Evolutionary conservation across 2,888 invertebrate genomes (phyloP).

Genomic region (Odontothrips loti): DNA sequence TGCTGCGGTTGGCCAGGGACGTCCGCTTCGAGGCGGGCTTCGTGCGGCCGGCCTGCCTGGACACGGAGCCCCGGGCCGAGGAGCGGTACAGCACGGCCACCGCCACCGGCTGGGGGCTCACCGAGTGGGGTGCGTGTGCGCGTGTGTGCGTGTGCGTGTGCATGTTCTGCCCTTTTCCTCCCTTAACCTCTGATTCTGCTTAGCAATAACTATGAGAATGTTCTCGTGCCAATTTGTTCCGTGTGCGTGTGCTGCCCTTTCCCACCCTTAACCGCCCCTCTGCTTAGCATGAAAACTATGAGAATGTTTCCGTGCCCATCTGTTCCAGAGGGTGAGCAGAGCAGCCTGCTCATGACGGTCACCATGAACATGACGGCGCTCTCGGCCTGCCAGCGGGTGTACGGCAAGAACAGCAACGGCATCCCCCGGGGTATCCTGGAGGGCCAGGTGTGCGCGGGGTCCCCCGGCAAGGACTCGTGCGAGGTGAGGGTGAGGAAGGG

Average conservation of each 20-base stretch:
- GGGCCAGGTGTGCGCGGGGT: conserved; percentile 52
- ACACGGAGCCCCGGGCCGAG: conserved; percentile 10
- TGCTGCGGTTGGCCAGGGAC: conserved; percentile 51
- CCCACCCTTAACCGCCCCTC: too few relatives aligned
- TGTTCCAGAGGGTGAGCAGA: conserved; percentile 43
- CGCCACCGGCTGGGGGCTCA: conserved; percentile 39
- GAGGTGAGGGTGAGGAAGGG: conserved; percentile 39
- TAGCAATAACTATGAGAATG: too few relatives aligned
- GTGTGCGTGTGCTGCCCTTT: too few relatives aligned
- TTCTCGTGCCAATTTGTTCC: too few relatives aligned
- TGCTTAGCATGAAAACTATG: too few relatives aligned
- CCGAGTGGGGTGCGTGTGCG: conserved; percentile 37
- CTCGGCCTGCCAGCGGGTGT: conserved; percentile 30
- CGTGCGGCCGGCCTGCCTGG: conserved; percentile 50
- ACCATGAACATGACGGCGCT: conserved; percentile 42
- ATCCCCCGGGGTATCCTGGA: conserved; percentile 49
- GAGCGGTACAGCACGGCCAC: conserved; percentile 22
- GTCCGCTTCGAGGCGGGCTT: conserved; percentile 42
- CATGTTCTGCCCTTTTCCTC: too few relatives aligned
- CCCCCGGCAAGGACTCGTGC: conserved; percentile 42
- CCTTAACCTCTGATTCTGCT: too few relatives aligned
- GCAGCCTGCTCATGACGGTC: conserved; percentile 50
- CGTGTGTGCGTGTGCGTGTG: too few relatives aligned
- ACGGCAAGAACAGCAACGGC: not conserved
- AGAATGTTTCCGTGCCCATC: too few relatives aligned